Evolutionary conservation across 2,113 vertebrate species (phyloP), one percentile per base, ranked within the genome.

Genomic region (Alethe diademata): DNA sequence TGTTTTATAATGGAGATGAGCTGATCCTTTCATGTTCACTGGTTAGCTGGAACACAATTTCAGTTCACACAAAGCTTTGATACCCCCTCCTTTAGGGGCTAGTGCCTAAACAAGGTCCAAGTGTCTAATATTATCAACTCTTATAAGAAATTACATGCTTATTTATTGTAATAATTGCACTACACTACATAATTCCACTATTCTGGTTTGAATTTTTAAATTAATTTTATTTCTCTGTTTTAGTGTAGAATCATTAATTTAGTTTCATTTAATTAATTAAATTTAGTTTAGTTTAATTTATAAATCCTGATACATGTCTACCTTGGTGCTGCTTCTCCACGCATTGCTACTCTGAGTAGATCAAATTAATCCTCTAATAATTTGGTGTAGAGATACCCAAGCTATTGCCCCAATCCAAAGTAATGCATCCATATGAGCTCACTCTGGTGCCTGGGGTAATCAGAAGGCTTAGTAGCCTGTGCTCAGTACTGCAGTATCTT

Each of bases 1-100:
- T 88, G 69, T 86, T 90, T 90, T 70, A 66, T 85, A 73, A 62
- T 64, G 90, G 42, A 79, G 88, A 82, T 96, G 91, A 85, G 40
- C 64, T 76, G 81, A 65, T 93, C 25, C 65, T 91, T 95, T 90
- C 51, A 47, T 79, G 64, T 86, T 92, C 35, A 7, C 19, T 66
- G 42, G 69, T 58, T 82, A 82, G 33, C 73, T 82, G 58, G 91
- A 93, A 51, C 29, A 82, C 43, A 78, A 28, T 85, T 69, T 86
- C 61, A 53, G 8, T 84, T 81, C 61, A 71, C 31, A 58, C 7
- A 51, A 60, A 57, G 57, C 45, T 96, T 92, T 95, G 35, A 87
- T 87, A 43, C 40, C 29, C 24, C 70, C 14, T 76, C 24, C 26
- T 90, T 94, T 76, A 64, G 26, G 42, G 45, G 36, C 54, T 76